Evolutionary conservation across 2,797 vertebrate species (phyloP), one percentile per base, ranked within the genome.

Genomic region (Syngnathus acus): DNA sequence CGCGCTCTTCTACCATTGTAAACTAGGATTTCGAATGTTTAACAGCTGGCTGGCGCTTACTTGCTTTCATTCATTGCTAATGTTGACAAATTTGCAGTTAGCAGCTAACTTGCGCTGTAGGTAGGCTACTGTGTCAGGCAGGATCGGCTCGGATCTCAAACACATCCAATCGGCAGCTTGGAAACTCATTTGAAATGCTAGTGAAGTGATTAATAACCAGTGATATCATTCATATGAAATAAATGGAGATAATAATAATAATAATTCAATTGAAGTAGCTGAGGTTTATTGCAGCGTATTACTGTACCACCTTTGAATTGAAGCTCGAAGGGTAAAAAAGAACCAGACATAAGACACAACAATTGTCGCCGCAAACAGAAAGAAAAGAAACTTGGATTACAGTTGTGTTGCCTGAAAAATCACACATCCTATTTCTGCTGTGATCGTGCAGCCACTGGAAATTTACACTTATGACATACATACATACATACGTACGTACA

Each of bases 31-130:
- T 51, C 71, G 75, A 75, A 79, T 73, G 68, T 73, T 72, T 32
- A 64, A 72, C 82, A 85, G 81, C 75, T 82, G 82, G 57, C 23
- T 26, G 23, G 23, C 23, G 23, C 23, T 26, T 26, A 1, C 23
- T 26, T 61, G 21, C 70, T 61, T 71, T 77, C 66, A 73, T 74
- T 79, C 17, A 39, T 60, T 38, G 69, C 73, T 81, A 72, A 78
- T 75, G 68, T 47, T 61, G 75, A 79, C 70, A 83, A 78, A 84
- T 83, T 79, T 73, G 70, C 62, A 59, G 67, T 76, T 48, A 65
- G 73, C n/a, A 42, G 67, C 67, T 66, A 47, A 72, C 65, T 67
- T 54, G 43, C 65, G 45, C 63, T 26, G 54, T 63, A 40, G 79
- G 40, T 9, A 39, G 4, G 53, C 26, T 60, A 9, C 37, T 19